phyloP scores from a whole-genome alignment of 2,888 invertebrate species.

The Ischnura elegans region DNA sequence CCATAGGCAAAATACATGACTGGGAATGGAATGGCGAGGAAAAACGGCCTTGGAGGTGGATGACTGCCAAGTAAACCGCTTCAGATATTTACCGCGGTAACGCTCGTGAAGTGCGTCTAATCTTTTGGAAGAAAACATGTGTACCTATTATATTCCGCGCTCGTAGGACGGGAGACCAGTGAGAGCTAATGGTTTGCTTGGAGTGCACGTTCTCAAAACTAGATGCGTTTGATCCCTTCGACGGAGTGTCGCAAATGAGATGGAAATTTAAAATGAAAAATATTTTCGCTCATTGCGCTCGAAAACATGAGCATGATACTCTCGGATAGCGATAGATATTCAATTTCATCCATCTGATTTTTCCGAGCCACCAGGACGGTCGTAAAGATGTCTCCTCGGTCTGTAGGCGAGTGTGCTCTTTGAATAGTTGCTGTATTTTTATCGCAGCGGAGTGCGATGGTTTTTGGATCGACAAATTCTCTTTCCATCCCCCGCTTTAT shows the following conservation, averaged over 20 bases:
- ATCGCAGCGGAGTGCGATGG: background rate
- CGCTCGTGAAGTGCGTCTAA: background rate
- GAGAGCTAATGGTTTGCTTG: background rate
- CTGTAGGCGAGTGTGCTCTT: background rate
- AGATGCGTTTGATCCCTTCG: background rate
- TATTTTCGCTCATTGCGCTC: background rate
- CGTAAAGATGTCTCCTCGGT: background rate
- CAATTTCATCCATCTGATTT: background rate
- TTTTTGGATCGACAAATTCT: background rate
- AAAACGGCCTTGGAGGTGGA: background rate
- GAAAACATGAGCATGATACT: background rate
- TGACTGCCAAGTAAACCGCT: slow-evolving; percentile 35
- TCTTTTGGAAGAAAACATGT: background rate
- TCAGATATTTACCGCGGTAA: background rate
- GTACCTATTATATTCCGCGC: background rate
- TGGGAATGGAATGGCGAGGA: background rate
- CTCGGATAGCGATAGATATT: background rate
- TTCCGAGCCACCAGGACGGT: background rate
- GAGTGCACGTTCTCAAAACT: background rate
- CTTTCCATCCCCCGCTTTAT: background rate
- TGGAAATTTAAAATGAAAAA: background rate
- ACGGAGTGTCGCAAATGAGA: background rate
- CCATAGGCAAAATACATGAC: background rate
- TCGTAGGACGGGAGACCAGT: background rate
- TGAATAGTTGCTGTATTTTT: background rate